Evolutionary conservation across 2,113 vertebrate genomes (phyloP).

Genomic region (Pyxicephalus adspersus): DNA sequence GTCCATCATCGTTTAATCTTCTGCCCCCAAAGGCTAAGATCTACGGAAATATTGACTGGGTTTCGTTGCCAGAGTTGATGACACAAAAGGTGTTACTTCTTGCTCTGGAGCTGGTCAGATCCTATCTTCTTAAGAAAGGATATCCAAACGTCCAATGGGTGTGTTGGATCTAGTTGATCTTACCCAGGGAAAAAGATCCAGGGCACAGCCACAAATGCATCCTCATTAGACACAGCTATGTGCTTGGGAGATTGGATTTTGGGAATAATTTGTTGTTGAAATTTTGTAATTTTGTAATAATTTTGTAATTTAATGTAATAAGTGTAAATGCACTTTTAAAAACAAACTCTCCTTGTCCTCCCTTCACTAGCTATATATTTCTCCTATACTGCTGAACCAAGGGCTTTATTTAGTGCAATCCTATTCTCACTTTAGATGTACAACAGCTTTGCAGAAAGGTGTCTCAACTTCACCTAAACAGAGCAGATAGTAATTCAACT

Average conservation of each 20-base stretch:
- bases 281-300: too few relatives aligned
- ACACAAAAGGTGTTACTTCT: slow-evolving; percentile 60
- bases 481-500: too few relatives aligned
- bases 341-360: too few relatives aligned
- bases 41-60: slow-evolving; percentile 59
- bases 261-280: too few relatives aligned
- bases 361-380: too few relatives aligned
- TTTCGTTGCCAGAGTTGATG: slow-evolving; percentile 52
- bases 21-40: slow-evolving; percentile 53
- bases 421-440: too few relatives aligned
- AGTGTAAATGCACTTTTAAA: too few relatives aligned
- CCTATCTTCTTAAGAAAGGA: slow-evolving; percentile 71
- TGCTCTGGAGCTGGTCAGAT: slow-evolving; percentile 59
- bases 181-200: slow-evolving; percentile 3
- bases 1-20: slow-evolving; percentile 27
- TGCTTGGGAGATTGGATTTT: slow-evolving; percentile 40
- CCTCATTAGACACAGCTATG: slow-evolving; percentile 53
- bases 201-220: slow-evolving; percentile 13
- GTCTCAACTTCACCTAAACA: too few relatives aligned
- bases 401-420: too few relatives aligned
- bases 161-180: slow-evolving; percentile 73
- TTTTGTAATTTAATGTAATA: too few relatives aligned
- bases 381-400: too few relatives aligned
- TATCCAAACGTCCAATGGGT: slow-evolving; percentile 80
- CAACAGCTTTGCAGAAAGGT: too few relatives aligned